Percentiles rank a stretch among this genome's conserved stretches.
Evolutionary conservation across 2,113 vertebrate genomes (phyloP).

Genomic region (Tetrao urogallus): DNA sequence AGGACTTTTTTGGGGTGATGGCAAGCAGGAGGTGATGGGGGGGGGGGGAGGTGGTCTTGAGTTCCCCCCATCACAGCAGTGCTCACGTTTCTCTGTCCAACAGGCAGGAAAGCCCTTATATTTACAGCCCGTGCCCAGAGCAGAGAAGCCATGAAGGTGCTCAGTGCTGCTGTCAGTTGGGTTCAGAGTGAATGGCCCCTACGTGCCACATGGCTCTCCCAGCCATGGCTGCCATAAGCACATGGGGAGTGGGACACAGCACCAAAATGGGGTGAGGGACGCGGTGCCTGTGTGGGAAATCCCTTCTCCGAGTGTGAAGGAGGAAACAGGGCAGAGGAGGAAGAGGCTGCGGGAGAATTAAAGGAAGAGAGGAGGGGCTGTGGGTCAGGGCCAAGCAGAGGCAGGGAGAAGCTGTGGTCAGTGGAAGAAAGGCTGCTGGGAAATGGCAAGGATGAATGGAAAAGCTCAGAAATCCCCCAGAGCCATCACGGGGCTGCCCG

Average conservation of each 20-base stretch:
- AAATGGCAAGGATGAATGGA: not conserved
- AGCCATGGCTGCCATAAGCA: accelerated
- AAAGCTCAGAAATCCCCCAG: not conserved
- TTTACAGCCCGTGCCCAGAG: accelerated
- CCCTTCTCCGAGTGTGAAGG: too few relatives aligned
- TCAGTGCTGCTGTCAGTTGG: not conserved
- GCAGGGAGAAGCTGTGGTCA: not conserved
- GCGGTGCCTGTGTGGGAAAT: not conserved
- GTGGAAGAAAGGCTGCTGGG: not conserved
- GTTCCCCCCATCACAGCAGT: not conserved
- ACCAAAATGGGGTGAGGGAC: accelerated
- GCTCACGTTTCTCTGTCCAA: not conserved
- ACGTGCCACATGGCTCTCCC: not conserved
- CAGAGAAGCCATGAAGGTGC: accelerated
- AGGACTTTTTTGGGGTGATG: not conserved
- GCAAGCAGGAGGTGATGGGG: accelerated
- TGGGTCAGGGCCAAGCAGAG: not conserved
- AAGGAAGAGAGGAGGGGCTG: not conserved
- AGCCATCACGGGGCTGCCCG: accelerated
- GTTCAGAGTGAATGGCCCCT: not conserved
- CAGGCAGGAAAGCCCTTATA: not conserved
- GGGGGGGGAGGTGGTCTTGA: not conserved
- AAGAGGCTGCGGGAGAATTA: not conserved
- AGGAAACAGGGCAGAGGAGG: not conserved
- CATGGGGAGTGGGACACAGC: accelerated